Conservation (phyloP, 2,797 vertebrate genomes). For the Danionella dracula region DNA sequence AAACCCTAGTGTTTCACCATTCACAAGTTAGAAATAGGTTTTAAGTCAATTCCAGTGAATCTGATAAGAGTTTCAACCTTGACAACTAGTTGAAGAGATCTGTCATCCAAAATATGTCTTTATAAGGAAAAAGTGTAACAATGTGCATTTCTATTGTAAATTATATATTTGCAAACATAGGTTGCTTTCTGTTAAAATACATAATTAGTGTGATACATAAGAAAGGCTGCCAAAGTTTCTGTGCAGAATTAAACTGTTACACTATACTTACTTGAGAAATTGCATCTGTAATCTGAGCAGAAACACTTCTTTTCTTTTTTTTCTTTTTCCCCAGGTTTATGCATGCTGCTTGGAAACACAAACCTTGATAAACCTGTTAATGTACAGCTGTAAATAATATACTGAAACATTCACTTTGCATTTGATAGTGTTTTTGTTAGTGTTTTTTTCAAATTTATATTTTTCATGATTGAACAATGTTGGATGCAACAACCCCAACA, state of each 20-base stretch:
- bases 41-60: slow-evolving; percentile 2
- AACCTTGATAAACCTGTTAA: too few species aligned
- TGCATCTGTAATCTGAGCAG: slow-evolving; percentile 44
- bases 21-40: too few species aligned
- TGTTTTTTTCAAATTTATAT: too few species aligned
- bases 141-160: too few species aligned
- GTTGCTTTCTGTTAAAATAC: background rate
- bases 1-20: too few species aligned
- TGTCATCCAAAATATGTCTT: background rate
- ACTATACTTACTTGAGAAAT: slow-evolving; percentile 9
- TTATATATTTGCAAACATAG: too few species aligned
- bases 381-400: too few species aligned
- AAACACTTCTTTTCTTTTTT: slow-evolving; percentile 45
- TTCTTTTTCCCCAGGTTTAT: background rate
- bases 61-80: slow-evolving; percentile 2
- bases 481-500: too few species aligned
- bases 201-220: slow-evolving; percentile 5
- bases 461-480: too few species aligned
- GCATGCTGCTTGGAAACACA: slow-evolving; percentile 1
- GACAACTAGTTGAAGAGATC: slow-evolving; percentile 2
- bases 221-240: background rate
- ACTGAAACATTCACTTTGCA: too few species aligned
- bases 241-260: background rate
- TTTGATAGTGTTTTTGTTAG: too few species aligned
- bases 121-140: too few species aligned